Conservation (phyloP, 2,888 invertebrate genomes). For the Mimumesa dahlbomi region DNA sequence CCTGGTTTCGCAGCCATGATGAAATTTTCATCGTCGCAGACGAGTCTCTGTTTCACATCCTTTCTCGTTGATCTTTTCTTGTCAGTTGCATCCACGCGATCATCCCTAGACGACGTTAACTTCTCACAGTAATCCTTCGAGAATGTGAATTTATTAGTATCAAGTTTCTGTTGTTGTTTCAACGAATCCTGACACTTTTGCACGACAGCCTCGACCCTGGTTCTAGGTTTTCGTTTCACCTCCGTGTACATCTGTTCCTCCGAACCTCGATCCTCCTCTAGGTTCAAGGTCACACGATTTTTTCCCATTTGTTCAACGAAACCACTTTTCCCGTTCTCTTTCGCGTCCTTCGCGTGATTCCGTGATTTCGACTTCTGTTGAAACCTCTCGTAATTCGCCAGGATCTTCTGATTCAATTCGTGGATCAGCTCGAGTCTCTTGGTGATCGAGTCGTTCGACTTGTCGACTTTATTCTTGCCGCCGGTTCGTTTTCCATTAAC, state of each 20-base stretch:
- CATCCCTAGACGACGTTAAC: slow-evolving; percentile 37
- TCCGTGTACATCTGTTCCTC: slow-evolving; percentile 62
- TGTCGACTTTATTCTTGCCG: slow-evolving; percentile 69
- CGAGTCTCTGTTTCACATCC: slow-evolving; percentile 15
- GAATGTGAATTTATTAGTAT: slow-evolving; percentile 55
- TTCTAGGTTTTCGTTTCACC: slow-evolving; percentile 53
- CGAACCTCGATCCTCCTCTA: slow-evolving; percentile 7
- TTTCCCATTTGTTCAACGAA: slow-evolving; percentile 25
- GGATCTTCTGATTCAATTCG: slow-evolving; percentile 77
- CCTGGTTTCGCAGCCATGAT: slow-evolving; percentile 67
- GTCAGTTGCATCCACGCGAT: not conserved
- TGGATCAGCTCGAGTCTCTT: slow-evolving; percentile 75
- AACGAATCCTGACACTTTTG: slow-evolving; percentile 23
- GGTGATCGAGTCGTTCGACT: slow-evolving; percentile 74
- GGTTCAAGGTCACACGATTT: not conserved
- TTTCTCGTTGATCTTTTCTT: slow-evolving; percentile 21
- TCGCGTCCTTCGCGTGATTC: slow-evolving; percentile 45
- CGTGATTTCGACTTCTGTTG: slow-evolving; percentile 73
- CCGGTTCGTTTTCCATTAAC: slow-evolving; percentile 65
- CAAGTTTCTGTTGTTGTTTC: slow-evolving; percentile 43
- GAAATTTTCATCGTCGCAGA: slow-evolving; percentile 68
- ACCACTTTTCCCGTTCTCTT: slow-evolving; percentile 7
- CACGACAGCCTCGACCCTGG: slow-evolving; percentile 12
- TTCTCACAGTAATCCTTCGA: slow-evolving; percentile 54
- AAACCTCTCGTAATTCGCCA: slow-evolving; percentile 75